A percentile compares a stretch with the other conserved stretches of the same genome.
These are phyloP conservation scores for Onychostruthus taczanowskii DNA, from an alignment of 2,113 vertebrate species.

Conservation along the genomic window DNA sequence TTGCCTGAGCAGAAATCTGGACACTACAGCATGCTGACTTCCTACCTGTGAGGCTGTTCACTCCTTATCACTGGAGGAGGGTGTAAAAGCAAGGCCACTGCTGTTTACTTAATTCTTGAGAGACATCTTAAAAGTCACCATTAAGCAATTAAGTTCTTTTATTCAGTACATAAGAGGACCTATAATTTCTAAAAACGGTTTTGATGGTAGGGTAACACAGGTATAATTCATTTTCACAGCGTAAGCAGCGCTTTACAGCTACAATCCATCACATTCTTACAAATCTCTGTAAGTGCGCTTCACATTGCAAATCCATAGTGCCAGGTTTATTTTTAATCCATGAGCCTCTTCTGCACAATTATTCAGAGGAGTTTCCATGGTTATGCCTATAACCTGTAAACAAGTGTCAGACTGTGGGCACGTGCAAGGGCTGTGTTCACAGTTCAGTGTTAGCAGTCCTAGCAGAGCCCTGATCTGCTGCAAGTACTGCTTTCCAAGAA, in stretches of 20 bases:
- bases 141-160: not conserved
- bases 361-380: not conserved
- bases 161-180: not conserved
- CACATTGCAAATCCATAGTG: not conserved
- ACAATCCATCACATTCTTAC: not conserved
- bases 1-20: not conserved
- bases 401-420: not conserved
- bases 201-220: not conserved
- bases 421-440: fast-evolving
- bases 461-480: not conserved
- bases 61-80: not conserved
- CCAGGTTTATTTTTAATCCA: not conserved
- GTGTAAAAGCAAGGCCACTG: not conserved
- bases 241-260: not conserved
- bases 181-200: not conserved
- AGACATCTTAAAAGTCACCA: not conserved
- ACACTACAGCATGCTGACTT: not conserved
- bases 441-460: not conserved
- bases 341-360: not conserved
- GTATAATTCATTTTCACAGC: conserved; percentile 2
- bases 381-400: not conserved
- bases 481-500: not conserved
- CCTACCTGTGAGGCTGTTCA: not conserved
- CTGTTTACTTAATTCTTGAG: not conserved
- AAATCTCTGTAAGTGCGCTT: not conserved